A percentile compares a stretch with the other conserved stretches of the same genome.
These are phyloP conservation scores for Trichopria drosophilae DNA, from an alignment of 2,888 invertebrate species.

Conservation along the genomic window DNA sequence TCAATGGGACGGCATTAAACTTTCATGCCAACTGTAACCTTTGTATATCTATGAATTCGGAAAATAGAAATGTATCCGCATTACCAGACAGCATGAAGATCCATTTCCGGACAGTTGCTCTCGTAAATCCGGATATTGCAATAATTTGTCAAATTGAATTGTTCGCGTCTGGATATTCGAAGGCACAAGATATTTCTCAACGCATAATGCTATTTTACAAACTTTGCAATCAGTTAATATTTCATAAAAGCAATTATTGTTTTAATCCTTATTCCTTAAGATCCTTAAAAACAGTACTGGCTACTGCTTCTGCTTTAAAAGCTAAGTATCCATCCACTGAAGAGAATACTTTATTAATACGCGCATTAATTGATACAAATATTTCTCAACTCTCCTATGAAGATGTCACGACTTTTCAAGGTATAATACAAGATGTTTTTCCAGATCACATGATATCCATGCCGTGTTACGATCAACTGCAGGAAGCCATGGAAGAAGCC, in stretches of 20 bases:
- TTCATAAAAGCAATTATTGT: constrained; percentile 62
- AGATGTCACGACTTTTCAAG: constrained; percentile 61
- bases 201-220: constrained; percentile 63
- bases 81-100: constrained; percentile 65
- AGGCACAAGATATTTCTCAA: constrained; percentile 60
- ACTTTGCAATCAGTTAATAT: constrained; percentile 61
- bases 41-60: constrained; percentile 64
- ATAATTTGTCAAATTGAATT: constrained; percentile 65
- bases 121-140: constrained; percentile 65
- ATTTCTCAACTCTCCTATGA: constrained; percentile 63
- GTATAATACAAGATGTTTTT: constrained; percentile 64
- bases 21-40: constrained; percentile 68
- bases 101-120: constrained; percentile 65
- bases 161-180: constrained; percentile 63
- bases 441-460: constrained; percentile 58
- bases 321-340: constrained; percentile 61
- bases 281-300: constrained; percentile 63
- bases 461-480: constrained; percentile 59
- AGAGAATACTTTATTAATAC: constrained; percentile 62
- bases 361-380: constrained; percentile 65
- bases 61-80: constrained; percentile 51
- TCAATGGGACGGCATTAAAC: constrained; percentile 63
- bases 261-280: constrained; percentile 65
- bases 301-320: constrained; percentile 63
- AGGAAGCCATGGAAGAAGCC: constrained; percentile 55